Evolutionary conservation across 2,888 invertebrate species (phyloP).

Genomic region (Eristalis pertinax): DNA sequence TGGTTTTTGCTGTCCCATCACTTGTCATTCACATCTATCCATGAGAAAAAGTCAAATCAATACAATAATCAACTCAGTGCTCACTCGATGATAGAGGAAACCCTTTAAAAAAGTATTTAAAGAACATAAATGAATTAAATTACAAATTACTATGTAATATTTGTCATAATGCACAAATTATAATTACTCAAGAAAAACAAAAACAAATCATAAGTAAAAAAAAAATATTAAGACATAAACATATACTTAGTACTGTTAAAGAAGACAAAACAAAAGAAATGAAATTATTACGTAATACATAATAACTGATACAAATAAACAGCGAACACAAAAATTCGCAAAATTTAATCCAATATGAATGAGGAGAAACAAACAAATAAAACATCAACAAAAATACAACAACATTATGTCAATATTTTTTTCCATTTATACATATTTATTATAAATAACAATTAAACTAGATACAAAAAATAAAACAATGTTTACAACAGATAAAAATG

Average conservation of each 20-base stretch:
- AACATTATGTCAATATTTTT: slow-evolving; percentile 46
- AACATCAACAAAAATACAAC: background rate
- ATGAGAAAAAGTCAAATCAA: slow-evolving; percentile 15
- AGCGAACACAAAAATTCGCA: slow-evolving; percentile 31
- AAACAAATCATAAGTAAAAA: slow-evolving; percentile 52
- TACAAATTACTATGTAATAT: slow-evolving; percentile 74
- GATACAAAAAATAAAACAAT: slow-evolving; percentile 13
- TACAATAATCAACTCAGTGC: slow-evolving; percentile 37
- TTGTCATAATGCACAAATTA: slow-evolving; percentile 75
- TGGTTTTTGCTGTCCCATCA: background rate
- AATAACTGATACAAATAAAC: slow-evolving; percentile 44
- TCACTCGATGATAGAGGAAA: slow-evolving; percentile 25
- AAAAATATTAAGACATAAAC: slow-evolving; percentile 62
- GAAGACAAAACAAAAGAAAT: slow-evolving; percentile 53
- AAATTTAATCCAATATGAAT: slow-evolving; percentile 27
- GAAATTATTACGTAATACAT: slow-evolving; percentile 64
- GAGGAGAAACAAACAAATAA: slow-evolving; percentile 2
- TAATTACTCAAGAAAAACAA: slow-evolving; percentile 71
- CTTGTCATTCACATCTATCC: background rate
- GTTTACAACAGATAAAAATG: slow-evolving; percentile 13
- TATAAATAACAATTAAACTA: slow-evolving; percentile 45
- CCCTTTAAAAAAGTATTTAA: slow-evolving; percentile 14
- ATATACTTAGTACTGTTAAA: slow-evolving; percentile 71
- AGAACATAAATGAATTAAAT: slow-evolving; percentile 53
- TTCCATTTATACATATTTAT: slow-evolving; percentile 54